Percentiles rank a stretch among this genome's conserved stretches.
Conservation (phyloP, 2,888 invertebrate genomes). For the Melinaea menophilus region DNA sequence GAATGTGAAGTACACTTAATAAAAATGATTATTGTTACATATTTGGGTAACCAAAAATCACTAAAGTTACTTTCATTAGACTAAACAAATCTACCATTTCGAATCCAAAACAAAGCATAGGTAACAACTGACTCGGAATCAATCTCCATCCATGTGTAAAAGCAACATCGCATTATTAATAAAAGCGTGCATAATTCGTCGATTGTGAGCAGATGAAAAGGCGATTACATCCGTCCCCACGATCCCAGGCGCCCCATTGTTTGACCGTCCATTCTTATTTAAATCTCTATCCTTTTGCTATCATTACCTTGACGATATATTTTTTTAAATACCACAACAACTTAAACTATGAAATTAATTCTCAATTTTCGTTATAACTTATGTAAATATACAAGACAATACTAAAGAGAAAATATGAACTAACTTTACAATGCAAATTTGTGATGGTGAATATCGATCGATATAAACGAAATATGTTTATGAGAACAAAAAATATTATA, state of each 20-base stretch:
- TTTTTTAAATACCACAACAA: too few relatives aligned
- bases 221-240: constrained; percentile 39
- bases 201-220: constrained; percentile 44
- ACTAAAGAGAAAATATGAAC: too few relatives aligned
- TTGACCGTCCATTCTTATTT: constrained; percentile 50
- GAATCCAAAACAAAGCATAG: constrained; percentile 17
- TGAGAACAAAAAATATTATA: background rate
- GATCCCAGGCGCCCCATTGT: constrained; percentile 41
- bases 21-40: too few relatives aligned
- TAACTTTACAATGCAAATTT: too few relatives aligned
- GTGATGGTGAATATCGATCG: too few relatives aligned
- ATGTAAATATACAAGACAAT: too few relatives aligned
- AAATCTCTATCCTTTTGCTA: constrained; percentile 34
- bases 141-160: constrained; percentile 32
- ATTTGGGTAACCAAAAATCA: background rate
- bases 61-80: background rate
- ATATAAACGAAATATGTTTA: too few relatives aligned
- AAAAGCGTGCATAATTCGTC: constrained; percentile 60
- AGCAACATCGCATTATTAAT: constrained; percentile 49
- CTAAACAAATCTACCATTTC: constrained; percentile 5
- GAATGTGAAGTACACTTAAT: too few relatives aligned
- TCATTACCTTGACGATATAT: constrained; percentile 4
- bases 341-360: too few relatives aligned
- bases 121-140: constrained; percentile 29
- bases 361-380: too few relatives aligned